phyloP scores from a whole-genome alignment of 2,888 invertebrate genomes.

The Philereme transversata region DNA sequence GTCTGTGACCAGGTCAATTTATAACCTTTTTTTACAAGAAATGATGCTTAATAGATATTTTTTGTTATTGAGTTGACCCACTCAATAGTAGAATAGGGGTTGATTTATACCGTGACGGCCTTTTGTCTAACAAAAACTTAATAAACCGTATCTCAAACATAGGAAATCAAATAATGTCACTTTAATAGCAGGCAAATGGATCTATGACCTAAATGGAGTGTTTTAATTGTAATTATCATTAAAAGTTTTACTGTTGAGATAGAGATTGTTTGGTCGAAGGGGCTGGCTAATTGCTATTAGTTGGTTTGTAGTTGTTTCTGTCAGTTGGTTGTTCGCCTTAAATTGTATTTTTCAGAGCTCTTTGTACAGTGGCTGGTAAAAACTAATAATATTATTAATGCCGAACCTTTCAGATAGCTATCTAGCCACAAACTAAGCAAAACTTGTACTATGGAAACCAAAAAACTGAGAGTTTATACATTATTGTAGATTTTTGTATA shows the following conservation, averaged over 20 bases:
- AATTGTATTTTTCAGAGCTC: background rate
- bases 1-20: too few relatives aligned
- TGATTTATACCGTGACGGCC: too few relatives aligned
- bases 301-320: conserved; percentile 8
- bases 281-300: conserved; percentile 31
- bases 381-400: too few relatives aligned
- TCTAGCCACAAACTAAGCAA: too few relatives aligned
- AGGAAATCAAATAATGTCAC: conserved; percentile 25
- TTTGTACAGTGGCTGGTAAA: background rate
- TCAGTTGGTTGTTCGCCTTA: conserved; percentile 4
- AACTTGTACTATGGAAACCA: too few relatives aligned
- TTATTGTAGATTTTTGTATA: too few relatives aligned
- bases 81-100: too few relatives aligned
- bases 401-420: too few relatives aligned
- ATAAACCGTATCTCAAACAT: conserved; percentile 17
- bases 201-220: conserved; percentile 30
- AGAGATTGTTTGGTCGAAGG: conserved; percentile 32
- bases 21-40: too few relatives aligned
- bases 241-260: conserved; percentile 38
- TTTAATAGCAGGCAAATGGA: conserved; percentile 29
- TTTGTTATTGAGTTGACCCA: too few relatives aligned
- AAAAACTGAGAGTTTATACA: too few relatives aligned
- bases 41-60: too few relatives aligned
- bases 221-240: conserved; percentile 40
- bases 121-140: conserved; percentile 3